Conservation (phyloP, 1,140 invertebrate genomes). For the Campoletis sonorensis region DNA sequence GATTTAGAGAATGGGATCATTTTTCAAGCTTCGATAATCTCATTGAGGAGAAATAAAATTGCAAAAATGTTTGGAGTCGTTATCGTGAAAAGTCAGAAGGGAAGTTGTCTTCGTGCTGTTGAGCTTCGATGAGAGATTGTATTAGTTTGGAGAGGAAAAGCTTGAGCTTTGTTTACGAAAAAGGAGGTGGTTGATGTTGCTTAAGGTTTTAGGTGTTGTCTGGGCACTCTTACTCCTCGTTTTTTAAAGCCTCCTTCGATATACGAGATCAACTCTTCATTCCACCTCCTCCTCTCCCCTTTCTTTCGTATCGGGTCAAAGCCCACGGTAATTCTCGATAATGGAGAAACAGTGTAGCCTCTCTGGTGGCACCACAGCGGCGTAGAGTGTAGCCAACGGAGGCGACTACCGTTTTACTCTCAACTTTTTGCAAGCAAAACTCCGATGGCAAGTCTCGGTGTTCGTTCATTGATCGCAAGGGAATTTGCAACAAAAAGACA, state of each 20-base stretch:
- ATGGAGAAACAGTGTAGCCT: constrained; percentile 63
- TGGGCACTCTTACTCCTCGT: constrained; percentile 1
- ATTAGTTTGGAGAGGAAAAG: background rate
- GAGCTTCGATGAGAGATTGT: background rate
- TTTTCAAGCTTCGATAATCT: constrained; percentile 10
- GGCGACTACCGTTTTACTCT: constrained; percentile 28
- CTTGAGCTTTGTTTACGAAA: constrained; percentile 17
- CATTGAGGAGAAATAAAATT: background rate
- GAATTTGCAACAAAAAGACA: constrained; percentile 5
- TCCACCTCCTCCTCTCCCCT: background rate
- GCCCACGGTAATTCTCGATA: constrained; percentile 54
- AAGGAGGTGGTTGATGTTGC: background rate
- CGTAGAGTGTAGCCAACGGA: background rate
- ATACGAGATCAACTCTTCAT: constrained; percentile 40
- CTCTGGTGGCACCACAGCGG: background rate
- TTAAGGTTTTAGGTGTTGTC: constrained; percentile 25
- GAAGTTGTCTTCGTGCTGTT: background rate
- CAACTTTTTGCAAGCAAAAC: constrained; percentile 8
- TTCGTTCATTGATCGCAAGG: background rate
- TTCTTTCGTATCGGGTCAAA: constrained; percentile 27
- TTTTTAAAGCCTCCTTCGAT: background rate
- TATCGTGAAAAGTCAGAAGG: background rate
- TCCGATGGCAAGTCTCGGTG: background rate
- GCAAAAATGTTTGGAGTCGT: background rate
- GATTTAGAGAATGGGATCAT: background rate